Evolutionary conservation across 2,888 invertebrate genomes (phyloP).

Genomic region (Choristoneura rosaceana): DNA sequence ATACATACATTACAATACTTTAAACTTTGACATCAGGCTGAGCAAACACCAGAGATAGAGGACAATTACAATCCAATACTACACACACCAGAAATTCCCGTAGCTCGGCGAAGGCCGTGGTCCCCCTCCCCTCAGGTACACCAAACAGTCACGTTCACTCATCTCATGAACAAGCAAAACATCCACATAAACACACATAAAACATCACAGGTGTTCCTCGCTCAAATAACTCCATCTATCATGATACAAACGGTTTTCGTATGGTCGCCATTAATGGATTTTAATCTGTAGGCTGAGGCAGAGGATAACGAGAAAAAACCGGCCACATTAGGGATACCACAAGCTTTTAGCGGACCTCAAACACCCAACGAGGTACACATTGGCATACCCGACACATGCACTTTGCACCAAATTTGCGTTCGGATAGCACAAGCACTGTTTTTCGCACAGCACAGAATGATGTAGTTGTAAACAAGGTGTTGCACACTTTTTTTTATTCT

Average conservation of each 20-base stretch:
- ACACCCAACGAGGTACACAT: constrained; percentile 75
- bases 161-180: constrained; percentile 29
- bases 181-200: constrained; percentile 28
- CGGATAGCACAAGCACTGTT: constrained; percentile 34
- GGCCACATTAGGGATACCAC: constrained; percentile 72
- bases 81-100: constrained; percentile 64
- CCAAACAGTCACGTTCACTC: constrained; percentile 47
- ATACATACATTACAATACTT: constrained; percentile 38
- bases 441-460: constrained; percentile 39
- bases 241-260: constrained; percentile 52
- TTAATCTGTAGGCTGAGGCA: constrained; percentile 79
- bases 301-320: constrained; percentile 68
- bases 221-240: constrained; percentile 23
- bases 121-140: constrained; percentile 80
- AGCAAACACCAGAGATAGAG: constrained; percentile 78
- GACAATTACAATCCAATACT: constrained; percentile 76
- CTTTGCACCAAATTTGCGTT: constrained; percentile 43
- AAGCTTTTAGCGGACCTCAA: constrained; percentile 70
- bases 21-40: constrained; percentile 64
- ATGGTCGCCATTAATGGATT: constrained; percentile 75
- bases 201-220: constrained; percentile 34
- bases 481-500: constrained; percentile 33
- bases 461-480: constrained; percentile 24
- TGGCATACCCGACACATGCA: constrained; percentile 53
- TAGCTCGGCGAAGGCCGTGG: constrained; percentile 73